Base-by-base conservation (phyloP, 2,797 vertebrate genomes). In the Dipus sagitta region DNA sequence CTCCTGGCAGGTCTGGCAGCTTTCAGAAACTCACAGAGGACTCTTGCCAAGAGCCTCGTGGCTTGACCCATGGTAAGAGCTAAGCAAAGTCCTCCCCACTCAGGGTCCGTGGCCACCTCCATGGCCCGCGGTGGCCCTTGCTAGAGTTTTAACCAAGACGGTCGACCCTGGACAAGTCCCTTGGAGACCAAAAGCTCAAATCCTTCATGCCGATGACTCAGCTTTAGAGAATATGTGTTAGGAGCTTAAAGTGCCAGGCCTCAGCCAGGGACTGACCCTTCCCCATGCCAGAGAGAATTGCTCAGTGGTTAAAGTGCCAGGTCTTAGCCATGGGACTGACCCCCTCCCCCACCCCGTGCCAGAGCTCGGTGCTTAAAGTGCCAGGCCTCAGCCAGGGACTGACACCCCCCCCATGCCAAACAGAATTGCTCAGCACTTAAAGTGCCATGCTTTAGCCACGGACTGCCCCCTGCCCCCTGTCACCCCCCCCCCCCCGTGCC, bases 21-120 rank as follows among this genome's bases (percentile, higher is more conserved):
- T 54, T 18, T 83, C 95, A 94, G 81, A 92, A 87, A 85, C 60
- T 87, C 68, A 77, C 38, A 84, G 13, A 30, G 68, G 60, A 64
- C 81, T 74, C 28, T 47, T 9, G 2, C 34, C 0, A 2, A 28
- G 72, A 80, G 58, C 38, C 38, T 76, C 38, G 52, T 75, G 76
- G 52, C 14, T 4, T 83, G 93, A 84, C 62, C 62, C 2, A 0
- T 1, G 58, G 7, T 15, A 10, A 23, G 81, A 70, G 28, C 15
- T 3, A 64, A 84, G 77, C 13, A 3, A 17, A 23, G 28, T 6
- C 26, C 26, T 26, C 28, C 28, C 24, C 20, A 20, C 32, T 58
- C 14, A 24, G 67, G 30, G 8, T 64, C 4, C 32, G 28, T 30
- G 42, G 8, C 83, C 60, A 34, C 77, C 47, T 65, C 38, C 58